Percentiles rank a stretch among this genome's conserved stretches.
Conservation (phyloP, 2,797 vertebrate species). For the Sebastes miniatus region DNA sequence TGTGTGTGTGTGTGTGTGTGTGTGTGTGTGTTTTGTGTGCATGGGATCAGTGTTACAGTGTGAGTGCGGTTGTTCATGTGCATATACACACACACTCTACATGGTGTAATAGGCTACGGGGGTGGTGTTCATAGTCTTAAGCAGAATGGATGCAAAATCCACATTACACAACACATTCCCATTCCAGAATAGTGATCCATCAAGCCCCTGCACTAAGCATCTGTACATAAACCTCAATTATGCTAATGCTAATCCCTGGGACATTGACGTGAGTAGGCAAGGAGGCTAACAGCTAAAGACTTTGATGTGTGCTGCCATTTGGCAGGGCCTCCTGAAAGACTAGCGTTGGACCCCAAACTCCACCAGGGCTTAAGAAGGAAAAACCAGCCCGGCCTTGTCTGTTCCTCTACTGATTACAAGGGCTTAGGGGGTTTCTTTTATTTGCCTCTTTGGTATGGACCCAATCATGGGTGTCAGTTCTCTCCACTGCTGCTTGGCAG, state of each 20-base stretch:
- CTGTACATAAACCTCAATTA: constrained; percentile 86
- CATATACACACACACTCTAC: constrained; percentile 14
- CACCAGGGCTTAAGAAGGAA: constrained; percentile 75
- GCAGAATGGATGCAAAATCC: constrained; percentile 75
- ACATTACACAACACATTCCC: constrained; percentile 79
- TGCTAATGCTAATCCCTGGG: constrained; percentile 83
- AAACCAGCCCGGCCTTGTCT: constrained; percentile 74
- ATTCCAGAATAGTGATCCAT: constrained; percentile 80
- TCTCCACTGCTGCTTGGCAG: constrained; percentile 64
- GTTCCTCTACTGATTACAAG: constrained; percentile 80
- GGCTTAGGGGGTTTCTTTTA: constrained; percentile 78
- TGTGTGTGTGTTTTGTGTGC: background rate
- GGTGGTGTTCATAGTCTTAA: constrained; percentile 71
- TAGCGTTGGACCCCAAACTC: constrained; percentile 75
- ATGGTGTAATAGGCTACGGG: constrained; percentile 64
- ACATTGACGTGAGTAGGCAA: constrained; percentile 79
- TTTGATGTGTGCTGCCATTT: constrained; percentile 81
- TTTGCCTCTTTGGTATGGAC: constrained; percentile 73
- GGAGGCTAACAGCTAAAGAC: constrained; percentile 78
- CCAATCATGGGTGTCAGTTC: constrained; percentile 73
- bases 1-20: background rate
- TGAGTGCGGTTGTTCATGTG: constrained; percentile 4
- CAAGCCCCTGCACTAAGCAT: constrained; percentile 76
- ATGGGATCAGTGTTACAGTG: constrained; percentile 23
- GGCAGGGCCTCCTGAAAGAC: constrained; percentile 67